These are phyloP conservation scores for Drosophila orosa DNA, from an alignment of 1,140 invertebrate species.

Conservation along the genomic window DNA sequence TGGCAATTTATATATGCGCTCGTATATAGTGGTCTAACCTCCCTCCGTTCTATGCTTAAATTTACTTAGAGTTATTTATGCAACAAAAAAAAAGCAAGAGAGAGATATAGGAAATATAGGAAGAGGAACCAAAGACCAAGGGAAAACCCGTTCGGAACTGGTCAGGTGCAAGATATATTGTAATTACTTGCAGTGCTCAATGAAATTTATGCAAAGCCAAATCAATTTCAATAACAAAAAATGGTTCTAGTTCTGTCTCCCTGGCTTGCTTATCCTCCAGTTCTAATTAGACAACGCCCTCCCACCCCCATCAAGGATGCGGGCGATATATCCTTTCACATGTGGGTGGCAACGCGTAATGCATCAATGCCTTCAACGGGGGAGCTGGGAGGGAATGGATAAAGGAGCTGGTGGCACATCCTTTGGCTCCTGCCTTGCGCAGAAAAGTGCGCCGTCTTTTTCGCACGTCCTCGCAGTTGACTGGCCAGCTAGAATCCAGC, in stretches of 20 bases:
- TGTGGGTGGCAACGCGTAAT: constrained; percentile 44
- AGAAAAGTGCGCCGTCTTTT: constrained; percentile 80
- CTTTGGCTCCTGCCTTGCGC: constrained; percentile 60
- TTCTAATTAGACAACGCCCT: constrained; percentile 71
- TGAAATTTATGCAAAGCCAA: constrained; percentile 80
- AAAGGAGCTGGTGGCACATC: constrained; percentile 33
- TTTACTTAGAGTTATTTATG: constrained; percentile 83
- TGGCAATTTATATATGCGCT: constrained; percentile 70
- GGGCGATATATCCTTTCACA: constrained; percentile 23
- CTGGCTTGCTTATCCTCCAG: constrained; percentile 39
- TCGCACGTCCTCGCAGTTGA: constrained; percentile 68
- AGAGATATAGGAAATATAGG: constrained; percentile 9
- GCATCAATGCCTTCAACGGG: constrained; percentile 42
- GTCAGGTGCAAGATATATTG: constrained; percentile 72
- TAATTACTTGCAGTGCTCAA: constrained; percentile 72
- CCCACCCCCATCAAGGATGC: constrained; percentile 40
- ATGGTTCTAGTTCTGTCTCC: constrained; percentile 8
- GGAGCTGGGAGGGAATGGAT: neutral
- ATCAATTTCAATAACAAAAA: constrained; percentile 80
- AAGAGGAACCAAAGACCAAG: neutral
- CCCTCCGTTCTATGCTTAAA: constrained; percentile 57
- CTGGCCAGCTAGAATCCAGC: constrained; percentile 30
- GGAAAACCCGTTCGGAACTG: constrained; percentile 11
- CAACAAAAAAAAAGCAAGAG: constrained; percentile 34
- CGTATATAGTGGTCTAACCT: constrained; percentile 43